phyloP scores from a whole-genome alignment of 2,113 vertebrate species.

The Marmota flaviventris region DNA sequence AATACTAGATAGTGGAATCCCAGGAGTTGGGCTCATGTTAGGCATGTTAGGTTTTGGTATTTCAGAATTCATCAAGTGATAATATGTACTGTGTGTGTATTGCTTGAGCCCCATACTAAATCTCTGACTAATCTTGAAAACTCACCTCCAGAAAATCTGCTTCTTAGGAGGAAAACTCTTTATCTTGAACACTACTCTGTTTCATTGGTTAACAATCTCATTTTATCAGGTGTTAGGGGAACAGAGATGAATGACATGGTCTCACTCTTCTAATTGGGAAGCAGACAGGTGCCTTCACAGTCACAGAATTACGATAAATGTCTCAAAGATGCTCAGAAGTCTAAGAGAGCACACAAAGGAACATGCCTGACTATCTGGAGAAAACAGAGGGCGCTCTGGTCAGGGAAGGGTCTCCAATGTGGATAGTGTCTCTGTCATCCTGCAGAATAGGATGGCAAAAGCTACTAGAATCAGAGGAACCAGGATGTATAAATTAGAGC shows the following conservation, averaged over 20 bases:
- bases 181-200: not conserved
- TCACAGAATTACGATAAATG: not conserved
- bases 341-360: not conserved
- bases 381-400: not conserved
- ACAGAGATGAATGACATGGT: not conserved
- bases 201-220: slow-evolving; percentile 21
- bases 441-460: not conserved
- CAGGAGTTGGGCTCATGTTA: no score
- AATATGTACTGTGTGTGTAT: not conserved
- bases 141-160: not conserved
- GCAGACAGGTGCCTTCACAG: not conserved
- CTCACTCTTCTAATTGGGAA: slow-evolving; percentile 28
- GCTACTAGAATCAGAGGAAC: not conserved
- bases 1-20: not conserved
- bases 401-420: not conserved
- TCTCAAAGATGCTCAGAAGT: not conserved
- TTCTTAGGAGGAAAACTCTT: slow-evolving; percentile 28
- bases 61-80: slow-evolving; percentile 43
- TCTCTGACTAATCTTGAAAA: not conserved
- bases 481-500: not conserved
- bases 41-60: not conserved
- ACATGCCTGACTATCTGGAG: not conserved
- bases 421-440: not conserved
- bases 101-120: not conserved
- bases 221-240: not conserved